Base-by-base conservation (phyloP, 2,113 vertebrate species). In the Oceanodroma tethys region DNA sequence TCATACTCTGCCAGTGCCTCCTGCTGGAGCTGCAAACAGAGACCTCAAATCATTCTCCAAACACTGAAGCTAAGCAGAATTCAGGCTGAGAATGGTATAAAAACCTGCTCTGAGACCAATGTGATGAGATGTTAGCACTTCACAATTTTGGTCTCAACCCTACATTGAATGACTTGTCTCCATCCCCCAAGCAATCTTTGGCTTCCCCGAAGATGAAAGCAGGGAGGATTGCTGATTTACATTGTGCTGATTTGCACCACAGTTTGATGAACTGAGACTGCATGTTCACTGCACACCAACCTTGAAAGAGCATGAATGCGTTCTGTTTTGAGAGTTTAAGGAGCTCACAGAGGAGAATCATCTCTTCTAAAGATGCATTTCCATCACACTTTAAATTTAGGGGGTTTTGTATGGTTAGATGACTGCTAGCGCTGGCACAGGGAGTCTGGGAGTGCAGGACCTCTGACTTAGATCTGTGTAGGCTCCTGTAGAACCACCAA, bases 11-110 rank as follows among this genome's bases (percentile, higher is more conserved):
- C 90, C 93, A 96, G 88, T 3, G 97, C 98, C 58, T 99, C 98
- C 96, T 98, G 98, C 86, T 98, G 99, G 80, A 99, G 98, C 99
- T 99, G 98, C 70, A 76, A 83, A 67, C 5, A 78, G 63, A 90
- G 22, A 94, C 26, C 38, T 22, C 9, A 0, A 1, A 7, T 90
- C 40, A 94, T 6, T 40, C 29, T 21, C 58, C 20, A 23, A 5
- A 3, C 40, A 5, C 17, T 26, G 52, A 11, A 42, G 32, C 17
- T 25, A 32, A 60, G 47, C 19, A 43, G 38, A 12, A 0, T 1
- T 60, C 20, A 40, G 59, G 52, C 65, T 47, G 27, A 18, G 45
- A 26, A 72, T 1, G 12, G 68, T 9, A 17, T 3, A 29, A 62
- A 74, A 50, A 47, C 11, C 38, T 29, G 22, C 72, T 62, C 73